These are phyloP conservation scores for Sesia bembeciformis DNA, from an alignment of 2,888 invertebrate genomes.

Conservation along the genomic window DNA sequence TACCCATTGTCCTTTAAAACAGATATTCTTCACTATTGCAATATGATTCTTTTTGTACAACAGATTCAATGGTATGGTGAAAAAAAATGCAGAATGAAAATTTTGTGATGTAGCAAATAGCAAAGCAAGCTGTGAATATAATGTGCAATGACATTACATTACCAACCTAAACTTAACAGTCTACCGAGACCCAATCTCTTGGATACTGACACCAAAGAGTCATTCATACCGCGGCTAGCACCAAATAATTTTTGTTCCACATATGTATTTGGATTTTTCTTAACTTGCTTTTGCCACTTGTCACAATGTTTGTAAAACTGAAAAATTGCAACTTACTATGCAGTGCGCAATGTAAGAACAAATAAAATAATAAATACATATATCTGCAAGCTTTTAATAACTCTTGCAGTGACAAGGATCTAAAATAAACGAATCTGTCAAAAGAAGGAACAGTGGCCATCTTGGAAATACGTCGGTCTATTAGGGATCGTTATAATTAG, in stretches of 20 bases:
- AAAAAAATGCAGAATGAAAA: too few relatives aligned
- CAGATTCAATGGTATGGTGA: too few relatives aligned
- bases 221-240: slow-evolving; percentile 68
- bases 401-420: too few relatives aligned
- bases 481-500: too few relatives aligned
- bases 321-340: slow-evolving; percentile 17
- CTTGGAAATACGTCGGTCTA: too few relatives aligned
- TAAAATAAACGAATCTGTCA: too few relatives aligned
- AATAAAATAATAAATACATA: slow-evolving; percentile 3
- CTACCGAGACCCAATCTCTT: slow-evolving; percentile 73
- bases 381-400: too few relatives aligned
- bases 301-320: slow-evolving; percentile 87
- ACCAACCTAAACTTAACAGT: slow-evolving; percentile 67
- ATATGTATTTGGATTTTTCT: slow-evolving; percentile 78
- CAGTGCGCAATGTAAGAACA: neutral
- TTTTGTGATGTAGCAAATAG: slow-evolving; percentile 29
- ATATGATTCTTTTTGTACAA: too few relatives aligned
- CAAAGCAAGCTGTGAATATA: slow-evolving; percentile 29
- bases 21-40: too few relatives aligned
- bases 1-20: too few relatives aligned
- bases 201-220: slow-evolving; percentile 74
- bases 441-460: too few relatives aligned
- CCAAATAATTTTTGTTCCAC: slow-evolving; percentile 72
- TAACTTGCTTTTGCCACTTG: slow-evolving; percentile 80
- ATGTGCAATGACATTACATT: slow-evolving; percentile 11